Percentiles rank a stretch among this genome's conserved stretches.
Conservation (phyloP, 2,797 vertebrate genomes). For the Chanos chanos region DNA sequence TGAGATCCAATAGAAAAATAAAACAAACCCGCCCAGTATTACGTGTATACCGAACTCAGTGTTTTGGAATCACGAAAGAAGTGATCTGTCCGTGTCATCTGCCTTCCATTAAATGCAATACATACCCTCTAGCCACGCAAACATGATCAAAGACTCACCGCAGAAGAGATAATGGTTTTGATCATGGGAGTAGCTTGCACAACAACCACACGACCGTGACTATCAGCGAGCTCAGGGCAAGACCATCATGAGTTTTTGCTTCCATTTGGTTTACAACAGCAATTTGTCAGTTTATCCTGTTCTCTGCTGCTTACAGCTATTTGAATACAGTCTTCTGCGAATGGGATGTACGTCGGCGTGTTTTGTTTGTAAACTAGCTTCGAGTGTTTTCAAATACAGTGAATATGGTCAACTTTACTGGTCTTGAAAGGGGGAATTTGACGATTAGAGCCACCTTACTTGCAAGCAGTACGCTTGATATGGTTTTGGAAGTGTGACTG, state of each 20-base stretch:
- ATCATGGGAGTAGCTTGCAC: slow-evolving; percentile 39
- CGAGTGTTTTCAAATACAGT: slow-evolving; percentile 8
- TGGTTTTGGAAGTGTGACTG: slow-evolving; percentile 58
- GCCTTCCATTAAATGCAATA: slow-evolving; percentile 43
- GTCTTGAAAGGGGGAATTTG: not conserved
- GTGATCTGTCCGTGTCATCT: slow-evolving; percentile 36
- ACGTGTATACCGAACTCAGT: slow-evolving; percentile 26
- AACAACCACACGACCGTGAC: slow-evolving; percentile 34
- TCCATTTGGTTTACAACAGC: slow-evolving; percentile 36
- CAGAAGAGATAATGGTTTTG: slow-evolving; percentile 27
- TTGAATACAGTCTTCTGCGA: slow-evolving; percentile 27
- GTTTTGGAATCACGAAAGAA: slow-evolving; percentile 17
- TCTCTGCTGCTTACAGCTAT: slow-evolving; percentile 24
- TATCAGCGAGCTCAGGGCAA: slow-evolving; percentile 34
- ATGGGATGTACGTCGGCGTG: not conserved
- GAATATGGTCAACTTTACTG: slow-evolving; percentile 21
- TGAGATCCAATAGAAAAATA: not conserved
- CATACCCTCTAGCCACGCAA: slow-evolving; percentile 25
- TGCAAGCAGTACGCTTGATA: slow-evolving; percentile 47
- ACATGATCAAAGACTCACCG: slow-evolving; percentile 24
- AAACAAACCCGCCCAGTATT: slow-evolving; percentile 8
- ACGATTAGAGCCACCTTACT: slow-evolving; percentile 13
- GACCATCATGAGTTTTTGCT: slow-evolving; percentile 27
- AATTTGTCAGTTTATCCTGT: slow-evolving; percentile 32
- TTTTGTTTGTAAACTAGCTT: slow-evolving; percentile 7